These are phyloP conservation scores for Nibea albiflora DNA, from an alignment of 2,113 vertebrate species.

Conservation along the genomic window DNA sequence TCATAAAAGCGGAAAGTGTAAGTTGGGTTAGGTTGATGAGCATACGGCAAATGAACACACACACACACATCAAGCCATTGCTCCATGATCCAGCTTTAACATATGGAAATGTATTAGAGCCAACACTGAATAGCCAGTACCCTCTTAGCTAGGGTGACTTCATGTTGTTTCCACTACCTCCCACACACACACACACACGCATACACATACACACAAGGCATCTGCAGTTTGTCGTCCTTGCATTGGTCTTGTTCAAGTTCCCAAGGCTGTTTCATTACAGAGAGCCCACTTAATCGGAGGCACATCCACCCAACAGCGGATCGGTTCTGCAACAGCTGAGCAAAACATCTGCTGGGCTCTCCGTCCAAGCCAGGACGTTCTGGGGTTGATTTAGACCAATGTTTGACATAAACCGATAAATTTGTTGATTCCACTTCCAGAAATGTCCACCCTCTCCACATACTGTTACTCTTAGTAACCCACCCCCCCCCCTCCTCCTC, in stretches of 20 bases:
- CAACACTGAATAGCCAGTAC: constrained; percentile 43
- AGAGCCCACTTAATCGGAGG: constrained; percentile 58
- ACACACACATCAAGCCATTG: constrained; percentile 10
- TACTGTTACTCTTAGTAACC: constrained; percentile 12
- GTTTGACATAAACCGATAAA: constrained; percentile 68
- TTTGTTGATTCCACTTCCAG: constrained; percentile 67
- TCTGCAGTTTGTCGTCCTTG: constrained; percentile 56
- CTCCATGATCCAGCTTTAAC: neutral
- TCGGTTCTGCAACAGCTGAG: constrained; percentile 76
- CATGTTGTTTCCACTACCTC: constrained; percentile 65
- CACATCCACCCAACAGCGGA: constrained; percentile 63
- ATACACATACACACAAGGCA: constrained; percentile 40
- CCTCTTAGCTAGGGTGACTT: constrained; percentile 51
- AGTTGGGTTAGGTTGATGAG: too few relatives aligned
- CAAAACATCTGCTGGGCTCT: constrained; percentile 72
- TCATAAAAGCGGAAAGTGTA: constrained; percentile 12
- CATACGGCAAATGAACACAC: constrained; percentile 24
- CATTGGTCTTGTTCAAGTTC: constrained; percentile 52
- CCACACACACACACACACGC: constrained; percentile 35
- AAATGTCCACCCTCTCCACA: constrained; percentile 52
- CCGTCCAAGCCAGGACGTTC: constrained; percentile 48
- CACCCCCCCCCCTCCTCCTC: too few relatives aligned
- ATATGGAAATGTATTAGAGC: constrained; percentile 10
- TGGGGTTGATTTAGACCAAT: constrained; percentile 66
- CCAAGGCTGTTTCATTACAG: constrained; percentile 70